Percentiles rank a stretch among this genome's conserved stretches.
Conservation (phyloP, 2,797 vertebrate genomes). For the Phrynocephalus forsythii region DNA sequence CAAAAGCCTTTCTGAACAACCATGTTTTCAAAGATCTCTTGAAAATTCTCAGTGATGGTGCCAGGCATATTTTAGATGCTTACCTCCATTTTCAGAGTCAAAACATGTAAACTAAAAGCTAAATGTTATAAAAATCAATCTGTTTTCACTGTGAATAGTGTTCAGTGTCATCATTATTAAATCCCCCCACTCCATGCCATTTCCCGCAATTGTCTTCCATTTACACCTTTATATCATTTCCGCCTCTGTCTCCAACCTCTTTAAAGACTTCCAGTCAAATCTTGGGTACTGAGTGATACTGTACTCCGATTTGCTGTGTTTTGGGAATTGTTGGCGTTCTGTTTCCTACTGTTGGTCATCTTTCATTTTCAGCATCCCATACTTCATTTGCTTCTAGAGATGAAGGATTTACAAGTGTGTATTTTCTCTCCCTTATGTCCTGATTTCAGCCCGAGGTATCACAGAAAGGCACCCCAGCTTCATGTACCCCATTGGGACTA, state of each 20-base stretch:
- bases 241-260: neutral
- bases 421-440: constrained; percentile 48
- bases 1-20: too few species aligned
- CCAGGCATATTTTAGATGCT: neutral
- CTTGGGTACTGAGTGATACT: neutral
- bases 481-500: constrained; percentile 86
- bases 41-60: too few species aligned
- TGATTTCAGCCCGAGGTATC: constrained; percentile 87
- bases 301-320: neutral
- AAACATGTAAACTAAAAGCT: neutral
- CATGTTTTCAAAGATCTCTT: too few species aligned
- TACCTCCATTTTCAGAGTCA: neutral
- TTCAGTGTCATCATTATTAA: neutral
- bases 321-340: neutral
- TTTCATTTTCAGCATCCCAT: neutral
- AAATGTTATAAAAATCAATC: neutral
- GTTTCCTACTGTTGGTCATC: neutral
- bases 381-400: neutral
- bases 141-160: constrained; percentile 12
- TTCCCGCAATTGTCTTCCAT: neutral
- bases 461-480: constrained; percentile 89
- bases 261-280: neutral
- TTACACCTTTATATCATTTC: neutral
- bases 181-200: neutral
- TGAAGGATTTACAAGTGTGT: constrained; percentile 57